phyloP scores from a whole-genome alignment of 2,797 vertebrate species.

The Poliocrania exsul region DNA sequence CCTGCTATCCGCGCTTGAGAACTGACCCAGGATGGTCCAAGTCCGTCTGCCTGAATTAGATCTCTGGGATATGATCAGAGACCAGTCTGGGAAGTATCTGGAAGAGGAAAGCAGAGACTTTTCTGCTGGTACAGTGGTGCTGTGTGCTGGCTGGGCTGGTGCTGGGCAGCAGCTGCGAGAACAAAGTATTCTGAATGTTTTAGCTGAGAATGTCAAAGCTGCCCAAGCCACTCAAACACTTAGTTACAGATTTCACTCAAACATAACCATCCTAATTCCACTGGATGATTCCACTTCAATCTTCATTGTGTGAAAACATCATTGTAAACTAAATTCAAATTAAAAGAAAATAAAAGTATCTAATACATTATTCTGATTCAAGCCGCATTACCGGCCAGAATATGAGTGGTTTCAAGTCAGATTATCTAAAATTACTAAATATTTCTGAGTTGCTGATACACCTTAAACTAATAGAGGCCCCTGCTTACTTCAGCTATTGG shows the following conservation, averaged over 20 bases:
- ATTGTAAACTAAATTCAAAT: neutral
- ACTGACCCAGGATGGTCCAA: neutral
- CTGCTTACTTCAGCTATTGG: constrained; percentile 11
- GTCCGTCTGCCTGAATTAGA: neutral
- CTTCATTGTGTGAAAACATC: neutral
- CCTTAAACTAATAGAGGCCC: neutral
- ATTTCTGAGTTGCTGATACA: neutral
- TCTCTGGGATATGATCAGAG: neutral
- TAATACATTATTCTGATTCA: neutral
- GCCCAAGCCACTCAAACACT: neutral
- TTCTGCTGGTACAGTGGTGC: rapidly evolving
- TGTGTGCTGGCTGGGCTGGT: neutral
- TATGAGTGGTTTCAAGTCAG: neutral
- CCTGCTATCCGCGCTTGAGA: neutral
- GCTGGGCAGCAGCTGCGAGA: rapidly evolving
- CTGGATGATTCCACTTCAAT: neutral
- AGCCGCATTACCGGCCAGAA: neutral
- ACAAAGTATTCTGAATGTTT: neutral
- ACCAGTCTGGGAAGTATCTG: neutral
- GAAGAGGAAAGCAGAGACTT: neutral
- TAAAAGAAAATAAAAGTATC: neutral
- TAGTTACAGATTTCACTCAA: neutral
- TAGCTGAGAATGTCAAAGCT: neutral
- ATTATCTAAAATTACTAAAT: neutral
- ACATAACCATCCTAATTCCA: neutral